Percentiles rank a stretch among this genome's conserved stretches.
phyloP scores from a whole-genome alignment of 2,797 vertebrate genomes.

The Myotis daubentonii region DNA sequence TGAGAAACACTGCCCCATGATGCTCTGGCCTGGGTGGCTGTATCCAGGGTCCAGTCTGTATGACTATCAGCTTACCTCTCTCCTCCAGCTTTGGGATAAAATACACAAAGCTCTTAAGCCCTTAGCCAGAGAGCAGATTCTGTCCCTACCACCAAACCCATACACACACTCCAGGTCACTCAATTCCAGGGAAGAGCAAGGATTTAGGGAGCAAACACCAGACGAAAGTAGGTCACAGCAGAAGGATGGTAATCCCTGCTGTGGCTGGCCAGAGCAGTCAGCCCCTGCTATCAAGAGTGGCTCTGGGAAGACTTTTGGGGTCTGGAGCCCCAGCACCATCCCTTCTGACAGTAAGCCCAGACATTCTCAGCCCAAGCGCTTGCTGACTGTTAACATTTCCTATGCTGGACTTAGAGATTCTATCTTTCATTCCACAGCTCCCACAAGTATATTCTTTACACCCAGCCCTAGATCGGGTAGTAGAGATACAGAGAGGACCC shows the following conservation, averaged over 20 bases:
- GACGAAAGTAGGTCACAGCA: conserved; percentile 83
- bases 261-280: not conserved
- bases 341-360: not conserved
- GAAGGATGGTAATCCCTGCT: conserved; percentile 77
- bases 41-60: conserved; percentile 9
- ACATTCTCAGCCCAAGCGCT: conserved; percentile 10
- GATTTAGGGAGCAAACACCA: conserved; percentile 84
- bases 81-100: conserved; percentile 81
- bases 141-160: not conserved
- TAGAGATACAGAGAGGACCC: not conserved
- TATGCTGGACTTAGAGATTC: conserved; percentile 5
- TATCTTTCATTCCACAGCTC: conserved; percentile 29
- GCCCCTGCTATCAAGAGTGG: conserved; percentile 7
- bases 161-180: not conserved
- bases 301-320: not conserved
- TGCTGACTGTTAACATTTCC: conserved; percentile 4
- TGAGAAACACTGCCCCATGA: not conserved
- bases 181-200: conserved; percentile 83
- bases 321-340: not conserved
- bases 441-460: conserved; percentile 6
- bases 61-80: conserved; percentile 45
- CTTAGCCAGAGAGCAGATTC: conserved; percentile 82
- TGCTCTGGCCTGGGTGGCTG: conserved; percentile 46
- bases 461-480: not conserved
- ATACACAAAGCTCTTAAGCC: conserved; percentile 86